These are phyloP conservation scores for Rhopalosiphum nymphaeae DNA, from an alignment of 2,888 invertebrate genomes.

Conservation along the genomic window DNA sequence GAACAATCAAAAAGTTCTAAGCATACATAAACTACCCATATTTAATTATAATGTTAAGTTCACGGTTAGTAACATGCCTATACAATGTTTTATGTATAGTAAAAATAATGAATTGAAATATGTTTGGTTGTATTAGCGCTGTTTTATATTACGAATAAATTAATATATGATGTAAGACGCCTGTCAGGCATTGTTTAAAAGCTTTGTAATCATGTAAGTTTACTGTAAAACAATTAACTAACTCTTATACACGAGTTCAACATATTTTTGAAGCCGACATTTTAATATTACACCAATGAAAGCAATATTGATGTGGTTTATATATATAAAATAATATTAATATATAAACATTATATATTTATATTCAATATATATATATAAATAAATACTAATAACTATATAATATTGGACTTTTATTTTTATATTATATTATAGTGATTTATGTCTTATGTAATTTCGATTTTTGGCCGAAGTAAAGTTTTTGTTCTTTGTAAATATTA, in stretches of 20 bases:
- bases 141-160: neutral
- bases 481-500: conserved; percentile 15
- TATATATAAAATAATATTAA: too few relatives aligned
- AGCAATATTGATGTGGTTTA: too few relatives aligned
- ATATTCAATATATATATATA: too few relatives aligned
- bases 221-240: neutral
- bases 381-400: neutral
- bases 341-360: too few relatives aligned
- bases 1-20: neutral
- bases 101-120: neutral
- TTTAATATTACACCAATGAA: too few relatives aligned
- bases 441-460: neutral
- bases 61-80: neutral
- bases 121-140: neutral
- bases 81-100: neutral
- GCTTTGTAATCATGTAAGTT: too few relatives aligned
- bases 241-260: neutral
- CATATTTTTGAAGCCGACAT: neutral
- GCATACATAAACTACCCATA: neutral
- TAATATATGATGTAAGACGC: neutral
- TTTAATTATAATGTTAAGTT: neutral
- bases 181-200: neutral
- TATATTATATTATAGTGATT: neutral
- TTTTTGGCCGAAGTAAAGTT: conserved; percentile 1
- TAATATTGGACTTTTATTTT: neutral